phyloP scores from a whole-genome alignment of 2,797 vertebrate genomes.

The Macroramphosus scolopax region DNA sequence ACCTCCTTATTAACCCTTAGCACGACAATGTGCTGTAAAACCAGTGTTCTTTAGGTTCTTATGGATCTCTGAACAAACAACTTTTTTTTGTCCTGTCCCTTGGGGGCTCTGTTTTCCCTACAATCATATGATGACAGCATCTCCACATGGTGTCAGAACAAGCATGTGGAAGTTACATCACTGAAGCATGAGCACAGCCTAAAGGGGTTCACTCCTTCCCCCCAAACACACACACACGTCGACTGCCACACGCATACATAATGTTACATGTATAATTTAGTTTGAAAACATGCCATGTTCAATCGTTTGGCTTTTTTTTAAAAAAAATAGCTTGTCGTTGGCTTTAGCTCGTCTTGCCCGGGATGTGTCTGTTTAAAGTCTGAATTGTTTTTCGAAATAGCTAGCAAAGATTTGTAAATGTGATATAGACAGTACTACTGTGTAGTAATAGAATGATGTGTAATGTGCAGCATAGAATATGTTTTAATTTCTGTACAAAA shows the following conservation, averaged over 20 bases:
- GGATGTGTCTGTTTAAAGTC: no score
- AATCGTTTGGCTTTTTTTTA: conserved; percentile 6
- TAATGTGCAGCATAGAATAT: no score
- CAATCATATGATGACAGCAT: conserved; percentile 20
- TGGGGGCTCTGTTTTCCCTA: conserved; percentile 1
- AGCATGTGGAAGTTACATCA: conserved; percentile 27
- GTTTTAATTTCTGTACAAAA: no score
- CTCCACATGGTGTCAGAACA: conserved; percentile 27
- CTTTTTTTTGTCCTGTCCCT: conserved; percentile 5
- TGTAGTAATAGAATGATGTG: no score
- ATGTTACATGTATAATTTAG: conserved; percentile 18
- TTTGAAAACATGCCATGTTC: conserved; percentile 27
- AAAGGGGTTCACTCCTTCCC: conserved; percentile 14
- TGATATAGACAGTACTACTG: no score
- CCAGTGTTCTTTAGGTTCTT: neutral
- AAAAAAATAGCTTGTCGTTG: neutral
- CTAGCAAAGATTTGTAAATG: no score
- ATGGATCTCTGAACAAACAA: neutral
- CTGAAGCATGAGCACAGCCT: conserved; percentile 39
- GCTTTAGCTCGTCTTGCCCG: neutral
- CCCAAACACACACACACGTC: conserved; percentile 11
- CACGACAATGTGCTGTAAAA: conserved; percentile 6
- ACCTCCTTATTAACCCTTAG: neutral
- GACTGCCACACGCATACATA: conserved; percentile 9
- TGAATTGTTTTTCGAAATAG: no score